Evolutionary conservation across 2,888 invertebrate species (phyloP), one percentile per base, ranked within the genome.

Genomic region (Tipula unca): DNA sequence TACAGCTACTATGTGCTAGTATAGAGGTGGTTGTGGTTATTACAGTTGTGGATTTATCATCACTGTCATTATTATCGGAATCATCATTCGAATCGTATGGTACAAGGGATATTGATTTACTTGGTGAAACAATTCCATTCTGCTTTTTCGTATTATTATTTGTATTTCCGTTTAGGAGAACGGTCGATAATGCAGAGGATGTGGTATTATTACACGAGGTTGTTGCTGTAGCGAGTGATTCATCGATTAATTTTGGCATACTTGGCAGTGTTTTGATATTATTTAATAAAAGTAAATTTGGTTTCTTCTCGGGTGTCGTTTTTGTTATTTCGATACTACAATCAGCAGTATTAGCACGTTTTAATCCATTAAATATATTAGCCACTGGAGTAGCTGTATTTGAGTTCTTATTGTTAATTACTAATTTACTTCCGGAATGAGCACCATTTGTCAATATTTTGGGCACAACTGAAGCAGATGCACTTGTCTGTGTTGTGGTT

Each of bases 31-130:
- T 32, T 83, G 83, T 32, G 0, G 35, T 83, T 17, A 83, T 35
- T n/a, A 17, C n/a, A 17, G 83, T 83, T 17, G 85, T 83, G 4
- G 25, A 85, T 42, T 85, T 85, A 36, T 87, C 87, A 42, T 87
- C 88, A 20, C 87, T 87, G 17, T 87, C 87, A 14, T 86, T 89
- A 88, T 92, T 92, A 86, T 92, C 92, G 3, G 92, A 90, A 87
- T 92, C 93, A 0, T 93, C 93, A 88, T 93, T 93, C 0, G 92
- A 92, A 88, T 93, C 93, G 88, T 94, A 93, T 29, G 94, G 93
- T 86, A 93, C 93, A 86, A 94, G 90, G 86, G 90, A 90, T 86
- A 89, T 90, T 35, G 88, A 88, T 87, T 88, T 89, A 39, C 88
- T 88, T 36, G 88, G 29, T 17, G 86, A 86, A 82, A 29, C 83